Evolutionary conservation across 2,888 invertebrate genomes (phyloP).

Genomic region (Diabrotica balteata): DNA sequence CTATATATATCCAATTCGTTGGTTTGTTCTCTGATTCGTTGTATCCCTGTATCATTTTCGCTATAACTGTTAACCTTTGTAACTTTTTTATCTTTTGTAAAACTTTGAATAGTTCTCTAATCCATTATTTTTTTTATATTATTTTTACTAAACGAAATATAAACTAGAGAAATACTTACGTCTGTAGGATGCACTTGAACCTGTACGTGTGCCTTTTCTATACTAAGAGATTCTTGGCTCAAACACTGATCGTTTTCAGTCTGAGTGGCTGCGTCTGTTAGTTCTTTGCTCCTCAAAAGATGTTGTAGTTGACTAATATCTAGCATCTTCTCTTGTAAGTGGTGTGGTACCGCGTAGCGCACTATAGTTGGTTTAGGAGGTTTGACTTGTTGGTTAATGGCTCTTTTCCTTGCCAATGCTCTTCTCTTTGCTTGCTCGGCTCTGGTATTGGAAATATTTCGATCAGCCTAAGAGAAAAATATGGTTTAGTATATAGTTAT

Average conservation of each 20-base stretch:
- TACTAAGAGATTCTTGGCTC: not conserved
- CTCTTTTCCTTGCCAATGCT: slow-evolving; percentile 76
- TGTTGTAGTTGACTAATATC: slow-evolving; percentile 86
- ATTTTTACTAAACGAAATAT: not conserved
- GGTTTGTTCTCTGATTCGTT: no score
- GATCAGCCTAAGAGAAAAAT: slow-evolving; percentile 56
- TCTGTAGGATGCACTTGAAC: slow-evolving; percentile 93
- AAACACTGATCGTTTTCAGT: slow-evolving; percentile 78
- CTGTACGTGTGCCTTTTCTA: slow-evolving; percentile 56
- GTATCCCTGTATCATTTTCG: no score
- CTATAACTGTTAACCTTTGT: no score
- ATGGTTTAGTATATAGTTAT: not conserved
- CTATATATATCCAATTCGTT: no score
- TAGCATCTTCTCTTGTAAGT: slow-evolving; percentile 72
- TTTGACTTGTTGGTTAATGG: slow-evolving; percentile 65
- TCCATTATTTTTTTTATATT: no score
- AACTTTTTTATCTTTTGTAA: no score
- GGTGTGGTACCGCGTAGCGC: slow-evolving; percentile 81
- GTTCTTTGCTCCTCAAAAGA: slow-evolving; percentile 75
- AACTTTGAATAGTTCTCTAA: no score
- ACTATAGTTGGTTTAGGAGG: slow-evolving; percentile 64
- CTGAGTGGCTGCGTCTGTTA: slow-evolving; percentile 75
- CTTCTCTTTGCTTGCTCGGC: slow-evolving; percentile 74
- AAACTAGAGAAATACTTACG: slow-evolving; percentile 55
- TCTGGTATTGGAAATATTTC: slow-evolving; percentile 63